A percentile compares a stretch with the other conserved stretches of the same genome.
phyloP scores from a whole-genome alignment of 2,797 vertebrate species.

The Danio jaintianensis region DNA sequence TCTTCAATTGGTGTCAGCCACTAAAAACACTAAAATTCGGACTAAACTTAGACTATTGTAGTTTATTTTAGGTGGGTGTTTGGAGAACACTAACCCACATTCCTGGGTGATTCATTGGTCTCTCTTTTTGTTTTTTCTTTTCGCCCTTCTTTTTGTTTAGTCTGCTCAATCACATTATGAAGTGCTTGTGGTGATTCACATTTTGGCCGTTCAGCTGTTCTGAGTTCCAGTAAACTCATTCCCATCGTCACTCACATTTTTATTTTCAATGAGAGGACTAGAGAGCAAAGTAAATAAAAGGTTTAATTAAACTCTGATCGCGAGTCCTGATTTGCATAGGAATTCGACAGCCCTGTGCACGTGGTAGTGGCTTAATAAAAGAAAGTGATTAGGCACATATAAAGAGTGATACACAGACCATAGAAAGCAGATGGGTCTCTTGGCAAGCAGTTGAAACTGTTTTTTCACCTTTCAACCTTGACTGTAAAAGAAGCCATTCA shows the following conservation, averaged over 20 bases:
- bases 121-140: conserved; percentile 7
- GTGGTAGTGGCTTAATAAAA: conserved; percentile 10
- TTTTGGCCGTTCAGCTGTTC: conserved; percentile 70
- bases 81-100: background rate
- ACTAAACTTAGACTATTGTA: conserved; percentile 3
- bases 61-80: conserved; percentile 8
- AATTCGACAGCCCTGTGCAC: conserved; percentile 10
- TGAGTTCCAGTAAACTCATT: conserved; percentile 26
- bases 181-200: conserved; percentile 67
- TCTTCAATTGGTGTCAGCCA: background rate
- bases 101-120: conserved; percentile 12
- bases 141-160: conserved; percentile 32
- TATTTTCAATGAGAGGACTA: conserved; percentile 17
- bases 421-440: background rate
- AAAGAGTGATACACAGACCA: conserved; percentile 3
- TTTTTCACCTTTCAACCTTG: background rate
- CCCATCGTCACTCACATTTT: conserved; percentile 20
- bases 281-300: conserved; percentile 29
- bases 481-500: conserved; percentile 2
- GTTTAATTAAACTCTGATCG: conserved; percentile 50
- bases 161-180: conserved; percentile 66
- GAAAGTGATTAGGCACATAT: background rate
- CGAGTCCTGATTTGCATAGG: conserved; percentile 52
- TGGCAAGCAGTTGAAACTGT: background rate
- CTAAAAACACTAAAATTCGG: background rate